Conservation (phyloP, 2,113 vertebrate genomes). For the Trinectes maculatus region DNA sequence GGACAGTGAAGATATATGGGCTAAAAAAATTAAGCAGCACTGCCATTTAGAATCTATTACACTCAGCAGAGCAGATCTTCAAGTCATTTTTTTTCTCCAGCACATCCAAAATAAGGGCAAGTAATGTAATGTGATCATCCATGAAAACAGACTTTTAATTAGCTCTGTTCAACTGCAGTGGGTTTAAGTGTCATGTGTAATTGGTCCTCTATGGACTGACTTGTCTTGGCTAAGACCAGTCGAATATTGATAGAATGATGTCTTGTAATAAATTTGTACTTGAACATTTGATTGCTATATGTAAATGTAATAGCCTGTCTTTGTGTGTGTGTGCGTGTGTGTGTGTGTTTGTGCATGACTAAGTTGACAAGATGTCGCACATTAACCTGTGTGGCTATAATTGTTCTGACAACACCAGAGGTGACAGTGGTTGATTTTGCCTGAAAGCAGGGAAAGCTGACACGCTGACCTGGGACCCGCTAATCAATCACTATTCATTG, state of each 20-base stretch:
- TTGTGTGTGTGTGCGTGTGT: not conserved
- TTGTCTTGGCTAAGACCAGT: not conserved
- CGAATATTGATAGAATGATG: not conserved
- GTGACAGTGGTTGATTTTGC: slow-evolving; percentile 1
- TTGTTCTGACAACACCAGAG: not conserved
- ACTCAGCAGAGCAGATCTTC: not conserved
- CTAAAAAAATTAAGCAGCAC: not conserved
- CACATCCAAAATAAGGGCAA: not conserved
- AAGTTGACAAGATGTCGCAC: not conserved
- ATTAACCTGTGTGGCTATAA: not conserved
- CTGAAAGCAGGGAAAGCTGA: not conserved
- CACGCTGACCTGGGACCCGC: not conserved
- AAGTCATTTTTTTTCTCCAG: not conserved
- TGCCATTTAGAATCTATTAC: not conserved
- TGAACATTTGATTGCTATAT: not conserved
- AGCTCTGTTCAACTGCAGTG: not conserved
- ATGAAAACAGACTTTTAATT: not conserved
- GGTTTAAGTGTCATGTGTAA: no score
- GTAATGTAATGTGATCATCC: not conserved
- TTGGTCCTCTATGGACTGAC: not conserved
- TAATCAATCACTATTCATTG: slow-evolving; percentile 5
- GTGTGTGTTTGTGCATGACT: not conserved
- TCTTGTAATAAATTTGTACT: slow-evolving; percentile 6
- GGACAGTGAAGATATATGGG: not conserved
- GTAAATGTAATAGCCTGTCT: not conserved